Conservation (phyloP, 2,797 vertebrate species). For the Menidia menidia region DNA sequence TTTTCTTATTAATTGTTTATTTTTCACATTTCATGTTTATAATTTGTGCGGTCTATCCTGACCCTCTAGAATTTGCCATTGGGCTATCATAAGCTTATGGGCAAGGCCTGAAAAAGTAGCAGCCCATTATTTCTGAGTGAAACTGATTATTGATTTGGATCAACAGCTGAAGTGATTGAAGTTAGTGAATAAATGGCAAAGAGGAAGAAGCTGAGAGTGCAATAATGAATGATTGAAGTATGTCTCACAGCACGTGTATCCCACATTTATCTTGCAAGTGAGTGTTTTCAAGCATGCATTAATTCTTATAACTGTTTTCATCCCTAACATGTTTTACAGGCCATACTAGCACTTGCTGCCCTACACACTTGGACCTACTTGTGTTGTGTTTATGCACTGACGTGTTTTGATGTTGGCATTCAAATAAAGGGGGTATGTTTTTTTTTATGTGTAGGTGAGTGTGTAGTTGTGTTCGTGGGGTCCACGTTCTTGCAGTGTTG, state of each 20-base stretch:
- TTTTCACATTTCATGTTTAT: slow-evolving; percentile 54
- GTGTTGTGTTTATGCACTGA: neutral
- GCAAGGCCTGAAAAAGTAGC: slow-evolving; percentile 48
- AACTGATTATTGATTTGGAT: slow-evolving; percentile 80
- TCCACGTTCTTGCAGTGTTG: slow-evolving; percentile 71
- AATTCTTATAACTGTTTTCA: neutral
- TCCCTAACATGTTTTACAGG: neutral
- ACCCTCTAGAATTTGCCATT: slow-evolving; percentile 61
- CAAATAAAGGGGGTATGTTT: slow-evolving; percentile 4
- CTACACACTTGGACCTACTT: neutral
- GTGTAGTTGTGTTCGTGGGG: slow-evolving; percentile 39
- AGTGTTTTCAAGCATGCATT: slow-evolving; percentile 15
- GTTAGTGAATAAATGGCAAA: slow-evolving; percentile 31
- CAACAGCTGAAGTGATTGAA: slow-evolving; percentile 72
- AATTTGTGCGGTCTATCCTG: slow-evolving; percentile 42
- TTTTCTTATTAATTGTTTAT: slow-evolving; percentile 15
- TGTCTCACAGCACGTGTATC: slow-evolving; percentile 60
- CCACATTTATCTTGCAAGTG: slow-evolving; percentile 43
- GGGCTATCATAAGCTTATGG: slow-evolving; percentile 59
- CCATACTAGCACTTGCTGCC: neutral
- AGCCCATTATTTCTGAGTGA: slow-evolving; percentile 68
- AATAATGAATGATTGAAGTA: slow-evolving; percentile 64
- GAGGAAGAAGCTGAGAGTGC: slow-evolving; percentile 10
- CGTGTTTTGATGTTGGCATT: neutral
- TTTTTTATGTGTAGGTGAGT: neutral